Base-by-base conservation (phyloP, 2,888 invertebrate genomes). In the Leptogaster cylindrica region DNA sequence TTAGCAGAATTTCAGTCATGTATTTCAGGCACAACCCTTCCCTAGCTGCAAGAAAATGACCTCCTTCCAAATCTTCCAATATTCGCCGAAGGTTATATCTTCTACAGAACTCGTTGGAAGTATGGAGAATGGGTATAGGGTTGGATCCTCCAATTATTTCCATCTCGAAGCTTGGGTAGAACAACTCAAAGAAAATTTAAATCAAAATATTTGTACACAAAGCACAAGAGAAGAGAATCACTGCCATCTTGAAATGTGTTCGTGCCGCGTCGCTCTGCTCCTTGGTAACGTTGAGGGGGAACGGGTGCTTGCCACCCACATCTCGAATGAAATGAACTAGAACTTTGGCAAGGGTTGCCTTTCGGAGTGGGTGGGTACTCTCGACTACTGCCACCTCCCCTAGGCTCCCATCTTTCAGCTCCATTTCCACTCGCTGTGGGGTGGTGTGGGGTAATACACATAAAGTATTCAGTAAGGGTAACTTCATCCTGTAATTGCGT, bases 381-480 rank as follows among this genome's bases (percentile, higher is more conserved):
- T 25, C 31, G 8, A 10, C 39, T 39, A 52, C 36, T 36, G 58
- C 39, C 41, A 39, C 39, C 31, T 58, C 28, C n/a, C 51, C 14
- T 36, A 25, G 14, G 58, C 39, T 10, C 27, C 23, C 39, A 5
- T 58, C 23, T 39, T 39, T 27, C 39, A 28, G 36, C 58, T 58
- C 46, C 46, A 46, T 46, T 46, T 46, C 7, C 16, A 12, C 46
- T 12, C 46, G 46, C n/a, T n/a, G n/a, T n/a, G n/a, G n/a, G n/a
- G n/a, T n/a, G n/a, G 46, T 20, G 20, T 46, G 46, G 41, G 58
- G 33, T 46, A 41, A 52, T 66, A 66, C 66, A 66, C 66, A 69
- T 69, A 69, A 69, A 66, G 44, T 69, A 69, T 69, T 69, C 69
- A 64, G 69, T 64, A 18, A 66, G 66, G 63, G 69, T 69, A 69